Percentiles rank a stretch among this genome's conserved stretches.
These are phyloP conservation scores for Epinotia brunnichana DNA, from an alignment of 2,888 invertebrate species.

Conservation along the genomic window DNA sequence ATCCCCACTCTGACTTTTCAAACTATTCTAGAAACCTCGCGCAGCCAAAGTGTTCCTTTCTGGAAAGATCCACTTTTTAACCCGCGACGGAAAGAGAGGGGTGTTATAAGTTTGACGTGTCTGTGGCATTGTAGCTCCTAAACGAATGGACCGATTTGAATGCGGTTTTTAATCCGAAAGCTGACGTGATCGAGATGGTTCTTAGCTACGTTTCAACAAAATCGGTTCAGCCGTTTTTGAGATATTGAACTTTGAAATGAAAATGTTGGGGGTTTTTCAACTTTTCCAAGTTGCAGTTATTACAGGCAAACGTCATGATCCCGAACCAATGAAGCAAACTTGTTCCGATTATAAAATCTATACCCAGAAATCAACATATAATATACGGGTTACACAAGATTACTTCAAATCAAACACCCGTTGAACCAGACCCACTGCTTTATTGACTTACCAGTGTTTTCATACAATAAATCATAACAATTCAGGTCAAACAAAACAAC, in stretches of 20 bases:
- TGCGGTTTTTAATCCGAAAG: too few species aligned
- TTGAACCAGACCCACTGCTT: slow-evolving; percentile 83
- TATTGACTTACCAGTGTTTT: slow-evolving; percentile 84
- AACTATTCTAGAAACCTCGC: background rate
- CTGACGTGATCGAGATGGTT: too few species aligned
- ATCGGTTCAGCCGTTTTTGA: too few species aligned
- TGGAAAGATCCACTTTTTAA: background rate
- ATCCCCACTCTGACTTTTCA: background rate
- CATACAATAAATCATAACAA: slow-evolving; percentile 84
- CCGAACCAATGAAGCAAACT: slow-evolving; percentile 50
- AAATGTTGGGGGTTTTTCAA: too few species aligned
- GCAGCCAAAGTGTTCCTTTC: background rate
- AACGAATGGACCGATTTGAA: too few species aligned
- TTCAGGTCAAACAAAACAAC: slow-evolving; percentile 83
- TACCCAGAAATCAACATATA: slow-evolving; percentile 77
- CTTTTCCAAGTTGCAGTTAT: too few species aligned
- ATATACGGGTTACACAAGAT: slow-evolving; percentile 51
- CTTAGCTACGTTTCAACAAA: too few species aligned
- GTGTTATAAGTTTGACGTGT: too few species aligned
- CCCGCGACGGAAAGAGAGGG: too few species aligned
- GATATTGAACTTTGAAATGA: too few species aligned
- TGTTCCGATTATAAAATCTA: slow-evolving; percentile 62
- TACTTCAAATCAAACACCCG: slow-evolving; percentile 77
- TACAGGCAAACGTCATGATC: background rate
- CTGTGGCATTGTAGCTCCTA: too few species aligned